Base-by-base conservation (phyloP, 2,113 vertebrate genomes). In the Brachypodius melanocephalos region DNA sequence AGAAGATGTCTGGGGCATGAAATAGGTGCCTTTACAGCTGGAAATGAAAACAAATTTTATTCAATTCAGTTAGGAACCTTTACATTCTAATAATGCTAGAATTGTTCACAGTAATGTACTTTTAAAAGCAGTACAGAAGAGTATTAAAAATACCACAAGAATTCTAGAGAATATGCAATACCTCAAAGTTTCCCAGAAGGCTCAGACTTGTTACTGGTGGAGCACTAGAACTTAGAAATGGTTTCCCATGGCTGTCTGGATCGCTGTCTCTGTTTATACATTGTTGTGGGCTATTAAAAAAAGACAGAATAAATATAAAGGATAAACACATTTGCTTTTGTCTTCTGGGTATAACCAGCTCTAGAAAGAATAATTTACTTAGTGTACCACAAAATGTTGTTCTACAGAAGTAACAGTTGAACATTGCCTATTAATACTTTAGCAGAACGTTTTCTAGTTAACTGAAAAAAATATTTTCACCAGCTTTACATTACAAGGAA, bases 131-230 rank as follows among this genome's bases (percentile, higher is more conserved):
- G 34, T 81, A 74, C 59, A 88, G 40, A 90, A 69, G 46, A 88
- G 85, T 28, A 95, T 51, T 89, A 91, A 88, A 85, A 93, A 93
- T 59, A 91, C 81, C 83, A 93, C 90, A 93, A 73, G 45, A 88
- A 65, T 95, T 95, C 59, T 52, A 80, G 29, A 93, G 68, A 94
- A 90, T 67, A 89, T 87, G 89, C 67, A 96, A 74, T 99, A 99
- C 99, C 99, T 99, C 99, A 98, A 99, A 99, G 98, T 99, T 99
- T 97, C 99, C 99, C 96, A 99, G 98, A 91, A 99, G 98, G 97
- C 99, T 99, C 96, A 99, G 99, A 98, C 98, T 99, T 95, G 98
- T 98, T 96, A 98, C 98, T 89, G 99, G 98, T 94, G 99, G 99
- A 97, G 99, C 99, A 85, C 99, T 99, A 93, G 98, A 98, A 97